Conservation (phyloP, 2,113 vertebrate genomes). For the Sorex fumeus region DNA sequence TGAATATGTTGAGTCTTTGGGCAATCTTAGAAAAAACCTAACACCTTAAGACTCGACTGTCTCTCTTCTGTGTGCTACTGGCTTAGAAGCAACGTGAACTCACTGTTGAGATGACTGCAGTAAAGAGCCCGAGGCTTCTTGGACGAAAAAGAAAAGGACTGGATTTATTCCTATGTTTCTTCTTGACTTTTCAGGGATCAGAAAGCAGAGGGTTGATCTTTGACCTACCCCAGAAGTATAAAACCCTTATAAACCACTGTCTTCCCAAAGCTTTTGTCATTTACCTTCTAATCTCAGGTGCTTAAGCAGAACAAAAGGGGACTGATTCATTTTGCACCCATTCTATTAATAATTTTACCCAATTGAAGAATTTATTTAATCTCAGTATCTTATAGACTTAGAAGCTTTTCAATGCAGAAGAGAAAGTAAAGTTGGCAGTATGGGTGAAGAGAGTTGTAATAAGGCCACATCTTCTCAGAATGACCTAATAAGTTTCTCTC, state of each 20-base stretch:
- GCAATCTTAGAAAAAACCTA: not conserved
- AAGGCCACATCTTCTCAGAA: not conserved
- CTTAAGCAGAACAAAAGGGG: not conserved
- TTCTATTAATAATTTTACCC: not conserved
- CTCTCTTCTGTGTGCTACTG: not conserved
- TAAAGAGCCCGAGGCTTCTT: not conserved
- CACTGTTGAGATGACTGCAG: not conserved
- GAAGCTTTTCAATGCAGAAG: not conserved
- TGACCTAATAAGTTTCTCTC: not conserved
- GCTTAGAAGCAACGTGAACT: not conserved
- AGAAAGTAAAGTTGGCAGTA: not conserved
- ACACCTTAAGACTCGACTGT: not conserved
- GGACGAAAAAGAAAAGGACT: not conserved
- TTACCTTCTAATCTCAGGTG: not conserved
- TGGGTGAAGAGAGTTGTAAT: constrained; percentile 5
- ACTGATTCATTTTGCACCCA: not conserved
- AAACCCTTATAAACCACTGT: not conserved
- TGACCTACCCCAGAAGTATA: not conserved
- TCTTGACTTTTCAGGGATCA: not conserved
- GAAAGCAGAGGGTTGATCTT: not conserved
- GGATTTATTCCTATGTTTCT: not conserved
- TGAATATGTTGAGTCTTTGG: not conserved
- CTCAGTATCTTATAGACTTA: not conserved
- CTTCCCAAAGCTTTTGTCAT: not conserved
- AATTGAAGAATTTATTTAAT: constrained; percentile 1